These are phyloP conservation scores for Pomacea canaliculata DNA, from an alignment of 2,888 invertebrate species.

Conservation along the genomic window DNA sequence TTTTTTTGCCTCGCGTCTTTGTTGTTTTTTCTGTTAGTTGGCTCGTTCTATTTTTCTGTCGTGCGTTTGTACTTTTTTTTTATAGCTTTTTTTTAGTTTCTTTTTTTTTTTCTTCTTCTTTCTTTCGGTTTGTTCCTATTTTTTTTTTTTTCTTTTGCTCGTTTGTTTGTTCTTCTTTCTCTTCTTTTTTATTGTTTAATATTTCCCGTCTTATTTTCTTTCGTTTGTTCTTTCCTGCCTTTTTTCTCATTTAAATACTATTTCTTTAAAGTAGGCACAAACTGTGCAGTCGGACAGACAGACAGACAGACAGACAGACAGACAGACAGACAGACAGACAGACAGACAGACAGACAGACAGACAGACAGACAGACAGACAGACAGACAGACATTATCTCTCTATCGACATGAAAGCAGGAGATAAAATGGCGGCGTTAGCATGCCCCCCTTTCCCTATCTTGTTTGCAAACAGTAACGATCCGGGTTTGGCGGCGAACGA, in stretches of 20 bases:
- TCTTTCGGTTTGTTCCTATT: conserved; percentile 4
- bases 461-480: too few relatives aligned
- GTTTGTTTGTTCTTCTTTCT: conserved; percentile 16
- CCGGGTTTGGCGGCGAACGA: too few relatives aligned
- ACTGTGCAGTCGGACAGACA: too few relatives aligned
- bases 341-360: too few relatives aligned
- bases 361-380: too few relatives aligned
- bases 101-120: neutral
- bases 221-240: conserved; percentile 3
- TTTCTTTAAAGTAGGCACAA: too few relatives aligned
- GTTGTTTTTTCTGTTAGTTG: neutral
- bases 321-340: too few relatives aligned
- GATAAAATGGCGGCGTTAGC: too few relatives aligned
- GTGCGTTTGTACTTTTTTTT: neutral
- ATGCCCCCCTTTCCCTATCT: too few relatives aligned
- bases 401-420: too few relatives aligned
- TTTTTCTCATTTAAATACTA: neutral
- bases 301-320: too few relatives aligned
- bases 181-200: neutral
- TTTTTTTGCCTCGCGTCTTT: neutral
- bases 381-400: too few relatives aligned
- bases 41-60: neutral
- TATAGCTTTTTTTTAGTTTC: neutral
- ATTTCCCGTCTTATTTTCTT: neutral
- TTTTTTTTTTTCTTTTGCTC: conserved; percentile 8